Evolutionary conservation across 2,113 vertebrate genomes (phyloP).

Genomic region (Perca schrenkii): DNA sequence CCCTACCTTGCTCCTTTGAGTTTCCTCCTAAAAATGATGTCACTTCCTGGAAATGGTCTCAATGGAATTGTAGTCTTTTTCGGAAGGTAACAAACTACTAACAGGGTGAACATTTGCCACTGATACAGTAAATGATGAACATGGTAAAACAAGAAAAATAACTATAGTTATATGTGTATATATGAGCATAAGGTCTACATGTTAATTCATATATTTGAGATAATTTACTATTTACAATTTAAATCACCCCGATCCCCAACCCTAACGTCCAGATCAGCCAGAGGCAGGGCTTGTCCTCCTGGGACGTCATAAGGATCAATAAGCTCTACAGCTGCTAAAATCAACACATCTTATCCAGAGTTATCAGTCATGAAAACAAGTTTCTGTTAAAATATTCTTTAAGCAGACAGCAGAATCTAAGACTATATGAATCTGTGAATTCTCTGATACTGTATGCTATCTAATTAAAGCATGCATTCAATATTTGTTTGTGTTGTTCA

Average conservation of each 20-base stretch:
- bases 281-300: slow-evolving; percentile 43
- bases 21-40: too few relatives aligned
- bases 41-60: too few relatives aligned
- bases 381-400: not conserved
- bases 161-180: too few relatives aligned
- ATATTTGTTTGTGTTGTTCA: not conserved
- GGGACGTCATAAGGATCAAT: slow-evolving; percentile 59
- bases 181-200: too few relatives aligned
- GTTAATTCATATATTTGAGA: too few relatives aligned
- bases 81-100: too few relatives aligned
- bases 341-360: not conserved
- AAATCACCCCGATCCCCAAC: slow-evolving; percentile 59
- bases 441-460: not conserved
- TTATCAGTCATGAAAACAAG: not conserved
- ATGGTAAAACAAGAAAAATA: too few relatives aligned
- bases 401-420: not conserved
- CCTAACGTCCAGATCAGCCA: slow-evolving; percentile 37
- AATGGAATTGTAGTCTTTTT: too few relatives aligned
- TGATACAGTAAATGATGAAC: too few relatives aligned
- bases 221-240: too few relatives aligned
- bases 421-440: not conserved
- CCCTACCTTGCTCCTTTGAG: too few relatives aligned
- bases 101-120: too few relatives aligned
- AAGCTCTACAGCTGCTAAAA: slow-evolving; percentile 21
- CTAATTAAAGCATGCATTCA: not conserved